These are phyloP conservation scores for Scalopus aquaticus DNA, from an alignment of 2,113 vertebrate genomes.

Conservation along the genomic window DNA sequence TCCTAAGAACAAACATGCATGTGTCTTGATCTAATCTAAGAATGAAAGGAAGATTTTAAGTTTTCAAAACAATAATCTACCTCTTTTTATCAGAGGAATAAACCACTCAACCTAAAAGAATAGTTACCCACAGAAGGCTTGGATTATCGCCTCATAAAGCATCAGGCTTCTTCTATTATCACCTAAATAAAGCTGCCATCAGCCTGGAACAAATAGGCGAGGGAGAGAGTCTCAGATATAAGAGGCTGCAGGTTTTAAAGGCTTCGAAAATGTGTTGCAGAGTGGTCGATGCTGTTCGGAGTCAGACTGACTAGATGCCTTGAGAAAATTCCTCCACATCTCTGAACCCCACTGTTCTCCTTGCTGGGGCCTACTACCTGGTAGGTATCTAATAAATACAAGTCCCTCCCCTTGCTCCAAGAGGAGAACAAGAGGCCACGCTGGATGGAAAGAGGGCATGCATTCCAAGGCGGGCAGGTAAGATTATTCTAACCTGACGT, in stretches of 20 bases:
- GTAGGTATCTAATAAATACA: neutral
- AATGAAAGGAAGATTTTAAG: slow-evolving; percentile 38
- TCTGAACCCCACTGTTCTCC: neutral
- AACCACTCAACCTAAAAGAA: slow-evolving; percentile 57
- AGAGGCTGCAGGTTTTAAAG: slow-evolving; percentile 41
- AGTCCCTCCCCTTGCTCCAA: too few relatives aligned
- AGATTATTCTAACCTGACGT: too few relatives aligned
- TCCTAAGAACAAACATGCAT: neutral
- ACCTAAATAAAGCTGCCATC: slow-evolving; percentile 78
- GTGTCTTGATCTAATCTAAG: slow-evolving; percentile 29
- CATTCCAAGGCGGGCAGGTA: neutral
- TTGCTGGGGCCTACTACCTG: too few relatives aligned
- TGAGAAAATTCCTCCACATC: neutral
- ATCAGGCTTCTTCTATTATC: slow-evolving; percentile 69
- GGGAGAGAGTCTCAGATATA: slow-evolving; percentile 50
- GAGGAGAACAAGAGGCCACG: neutral
- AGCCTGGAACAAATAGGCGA: slow-evolving; percentile 79
- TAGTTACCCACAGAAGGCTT: slow-evolving; percentile 70
- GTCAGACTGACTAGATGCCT: neutral
- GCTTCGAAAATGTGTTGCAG: slow-evolving; percentile 39
- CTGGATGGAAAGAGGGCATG: accelerated
- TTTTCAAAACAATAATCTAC: slow-evolving; percentile 74
- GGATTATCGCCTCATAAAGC: slow-evolving; percentile 79
- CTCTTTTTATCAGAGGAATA: slow-evolving; percentile 71
- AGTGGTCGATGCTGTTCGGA: neutral